Conservation (phyloP, 2,888 invertebrate species). For the Sinohyriopsis cumingii region DNA sequence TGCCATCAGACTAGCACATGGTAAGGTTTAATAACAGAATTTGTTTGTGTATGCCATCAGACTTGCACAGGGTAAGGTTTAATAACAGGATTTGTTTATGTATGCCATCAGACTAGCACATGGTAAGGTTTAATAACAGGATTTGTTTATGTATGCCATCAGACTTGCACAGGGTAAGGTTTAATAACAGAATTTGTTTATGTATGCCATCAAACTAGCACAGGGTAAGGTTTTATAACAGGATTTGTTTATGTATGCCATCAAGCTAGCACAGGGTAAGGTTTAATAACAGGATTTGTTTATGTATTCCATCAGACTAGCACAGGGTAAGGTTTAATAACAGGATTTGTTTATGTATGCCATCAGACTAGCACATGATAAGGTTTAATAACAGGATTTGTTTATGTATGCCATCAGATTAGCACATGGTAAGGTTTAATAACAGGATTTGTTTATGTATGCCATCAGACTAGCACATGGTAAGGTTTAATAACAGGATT, state of each 20-base stretch:
- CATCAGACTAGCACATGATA: slow-evolving; percentile 88
- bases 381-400: slow-evolving; percentile 52
- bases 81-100: slow-evolving; percentile 15
- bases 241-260: slow-evolving; percentile 76
- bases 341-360: slow-evolving; percentile 72
- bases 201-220: slow-evolving; percentile 86
- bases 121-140: slow-evolving; percentile 76
- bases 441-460: slow-evolving; percentile 12
- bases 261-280: slow-evolving; percentile 88
- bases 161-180: slow-evolving; percentile 86
- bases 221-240: slow-evolving; percentile 78
- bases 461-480: slow-evolving; percentile 89
- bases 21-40: slow-evolving; percentile 73
- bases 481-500: slow-evolving; percentile 69
- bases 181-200: slow-evolving; percentile 13
- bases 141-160: slow-evolving; percentile 79
- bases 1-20: slow-evolving; percentile 88
- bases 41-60: slow-evolving; percentile 85
- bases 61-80: slow-evolving; percentile 82
- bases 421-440: slow-evolving; percentile 80
- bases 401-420: slow-evolving; percentile 88
- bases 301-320: slow-evolving; percentile 88
- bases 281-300: slow-evolving; percentile 11
- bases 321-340: slow-evolving; percentile 79
- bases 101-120: slow-evolving; percentile 87